These are phyloP conservation scores for Rhabdophis nuchalis DNA, from an alignment of 2,797 vertebrate genomes.

Conservation along the genomic window DNA sequence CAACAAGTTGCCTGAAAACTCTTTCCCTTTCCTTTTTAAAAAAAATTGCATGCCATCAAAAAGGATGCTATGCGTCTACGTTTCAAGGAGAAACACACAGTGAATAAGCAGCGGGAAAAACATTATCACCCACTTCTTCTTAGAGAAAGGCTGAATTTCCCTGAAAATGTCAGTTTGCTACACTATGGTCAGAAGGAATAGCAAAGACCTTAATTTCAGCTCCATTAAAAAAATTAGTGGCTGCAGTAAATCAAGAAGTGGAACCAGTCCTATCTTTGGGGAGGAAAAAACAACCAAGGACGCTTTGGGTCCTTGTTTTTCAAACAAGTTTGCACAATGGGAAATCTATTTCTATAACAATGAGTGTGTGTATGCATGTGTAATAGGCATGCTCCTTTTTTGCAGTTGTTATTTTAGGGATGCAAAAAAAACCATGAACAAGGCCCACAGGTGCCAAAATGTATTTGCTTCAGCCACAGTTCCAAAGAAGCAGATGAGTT, in stretches of 20 bases:
- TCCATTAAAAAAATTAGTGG: neutral
- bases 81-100: neutral
- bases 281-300: neutral
- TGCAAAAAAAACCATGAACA: conserved; percentile 42
- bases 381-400: conserved; percentile 39
- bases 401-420: conserved; percentile 45
- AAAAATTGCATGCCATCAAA: neutral
- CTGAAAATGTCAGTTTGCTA: neutral
- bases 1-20: neutral
- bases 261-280: conserved; percentile 5
- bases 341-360: conserved; percentile 50
- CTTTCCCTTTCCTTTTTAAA: neutral
- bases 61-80: neutral
- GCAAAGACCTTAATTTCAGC: neutral
- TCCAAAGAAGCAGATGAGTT: neutral
- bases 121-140: neutral
- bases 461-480: conserved; percentile 44
- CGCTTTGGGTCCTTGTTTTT: neutral
- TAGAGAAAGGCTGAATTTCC: neutral
- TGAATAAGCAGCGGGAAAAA: neutral
- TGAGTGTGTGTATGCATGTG: neutral
- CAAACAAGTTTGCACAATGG: neutral
- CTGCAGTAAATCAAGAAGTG: neutral
- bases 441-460: conserved; percentile 10
- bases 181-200: neutral